Evolutionary conservation across 2,888 invertebrate genomes (phyloP).

Genomic region (Plusia festucae): DNA sequence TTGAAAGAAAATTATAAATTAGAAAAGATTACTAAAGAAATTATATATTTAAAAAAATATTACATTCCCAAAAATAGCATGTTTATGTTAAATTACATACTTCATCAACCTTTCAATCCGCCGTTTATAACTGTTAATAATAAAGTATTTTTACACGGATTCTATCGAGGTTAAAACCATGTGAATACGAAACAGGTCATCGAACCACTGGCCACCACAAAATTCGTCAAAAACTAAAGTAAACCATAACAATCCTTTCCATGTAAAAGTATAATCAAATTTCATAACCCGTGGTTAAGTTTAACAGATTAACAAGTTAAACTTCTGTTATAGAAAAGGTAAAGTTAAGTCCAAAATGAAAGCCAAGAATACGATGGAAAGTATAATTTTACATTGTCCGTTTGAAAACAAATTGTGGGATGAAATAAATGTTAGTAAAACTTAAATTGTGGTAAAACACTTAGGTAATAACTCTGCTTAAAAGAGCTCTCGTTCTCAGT

Average conservation of each 20-base stretch:
- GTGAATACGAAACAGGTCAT: too few relatives aligned
- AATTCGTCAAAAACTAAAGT: too few relatives aligned
- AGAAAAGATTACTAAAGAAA: too few relatives aligned
- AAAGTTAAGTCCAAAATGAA: slow-evolving; percentile 18
- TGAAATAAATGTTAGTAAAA: slow-evolving; percentile 8
- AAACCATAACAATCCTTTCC: neutral
- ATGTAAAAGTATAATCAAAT: slow-evolving; percentile 33
- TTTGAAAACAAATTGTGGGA: slow-evolving; percentile 19
- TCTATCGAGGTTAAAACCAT: neutral
- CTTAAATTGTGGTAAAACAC: neutral
- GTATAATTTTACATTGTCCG: slow-evolving; percentile 34
- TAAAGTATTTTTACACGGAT: too few relatives aligned
- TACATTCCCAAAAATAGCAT: too few relatives aligned
- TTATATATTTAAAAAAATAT: too few relatives aligned
- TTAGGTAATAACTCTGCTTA: too few relatives aligned
- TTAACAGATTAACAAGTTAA: slow-evolving; percentile 53
- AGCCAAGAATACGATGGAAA: slow-evolving; percentile 24
- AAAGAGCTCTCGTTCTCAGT: too few relatives aligned
- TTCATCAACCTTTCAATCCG: too few relatives aligned
- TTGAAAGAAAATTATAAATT: neutral
- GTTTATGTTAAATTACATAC: too few relatives aligned
- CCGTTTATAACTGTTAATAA: too few relatives aligned
- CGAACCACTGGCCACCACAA: too few relatives aligned
- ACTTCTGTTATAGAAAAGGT: slow-evolving; percentile 48
- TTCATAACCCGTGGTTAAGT: slow-evolving; percentile 44